Percentiles rank a stretch among this genome's conserved stretches.
Conservation (phyloP, 2,797 vertebrate genomes). For the Triplophysa yarkandensis region DNA sequence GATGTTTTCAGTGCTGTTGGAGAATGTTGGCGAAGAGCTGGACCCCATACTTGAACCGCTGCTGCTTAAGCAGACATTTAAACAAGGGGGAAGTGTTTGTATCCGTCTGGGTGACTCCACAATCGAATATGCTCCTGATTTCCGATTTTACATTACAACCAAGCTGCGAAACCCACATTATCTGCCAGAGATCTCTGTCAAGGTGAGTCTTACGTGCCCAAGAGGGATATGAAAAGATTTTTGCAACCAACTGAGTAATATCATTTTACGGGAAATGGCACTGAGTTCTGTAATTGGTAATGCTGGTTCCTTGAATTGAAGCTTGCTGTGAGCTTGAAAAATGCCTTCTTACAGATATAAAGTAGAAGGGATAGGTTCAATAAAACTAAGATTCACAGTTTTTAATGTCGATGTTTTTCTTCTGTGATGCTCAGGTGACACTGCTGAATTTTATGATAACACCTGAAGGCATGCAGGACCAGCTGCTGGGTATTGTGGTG, state of each 20-base stretch:
- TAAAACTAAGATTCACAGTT: background rate
- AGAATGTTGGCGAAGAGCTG: slow-evolving; percentile 88
- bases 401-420: background rate
- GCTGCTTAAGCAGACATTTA: slow-evolving; percentile 88
- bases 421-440: slow-evolving; percentile 77
- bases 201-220: slow-evolving; percentile 63
- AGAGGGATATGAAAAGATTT: background rate
- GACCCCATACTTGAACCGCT: slow-evolving; percentile 88
- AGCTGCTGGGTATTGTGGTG: slow-evolving; percentile 90
- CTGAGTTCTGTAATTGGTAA: slow-evolving; percentile 2
- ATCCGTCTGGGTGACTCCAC: slow-evolving; percentile 87
- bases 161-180: slow-evolving; percentile 90
- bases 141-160: slow-evolving; percentile 90
- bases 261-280: background rate
- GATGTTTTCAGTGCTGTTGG: slow-evolving; percentile 79
- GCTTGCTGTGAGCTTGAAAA: too few relatives aligned
- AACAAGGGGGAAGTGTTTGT: slow-evolving; percentile 82
- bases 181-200: slow-evolving; percentile 86
- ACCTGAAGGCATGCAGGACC: slow-evolving; percentile 88
- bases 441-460: slow-evolving; percentile 93
- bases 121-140: slow-evolving; percentile 83
- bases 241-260: slow-evolving; percentile 2
- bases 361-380: slow-evolving; percentile 5
- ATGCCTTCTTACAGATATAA: background rate
- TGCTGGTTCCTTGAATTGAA: background rate